phyloP scores from a whole-genome alignment of 2,888 invertebrate genomes.

The Azorinus chamasolen region DNA sequence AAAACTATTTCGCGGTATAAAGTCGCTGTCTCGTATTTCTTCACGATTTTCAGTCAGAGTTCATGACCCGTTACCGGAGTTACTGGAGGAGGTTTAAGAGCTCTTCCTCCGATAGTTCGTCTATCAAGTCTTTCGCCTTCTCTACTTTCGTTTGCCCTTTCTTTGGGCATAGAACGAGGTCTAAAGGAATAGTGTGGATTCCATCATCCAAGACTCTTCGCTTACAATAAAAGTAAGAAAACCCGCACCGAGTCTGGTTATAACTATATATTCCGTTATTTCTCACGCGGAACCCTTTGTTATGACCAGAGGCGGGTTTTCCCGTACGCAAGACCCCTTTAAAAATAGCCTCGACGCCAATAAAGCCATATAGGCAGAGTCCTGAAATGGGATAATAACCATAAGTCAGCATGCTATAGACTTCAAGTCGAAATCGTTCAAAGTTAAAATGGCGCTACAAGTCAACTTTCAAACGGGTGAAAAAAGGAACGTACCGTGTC shows the following conservation, averaged over 20 bases:
- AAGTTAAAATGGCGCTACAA: too few relatives aligned
- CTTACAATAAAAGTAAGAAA: too few relatives aligned
- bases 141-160: neutral
- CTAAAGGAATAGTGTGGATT: slow-evolving; percentile 30
- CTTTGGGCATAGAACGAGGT: slow-evolving; percentile 30
- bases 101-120: slow-evolving; percentile 19
- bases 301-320: too few relatives aligned
- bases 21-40: too few relatives aligned
- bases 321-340: too few relatives aligned
- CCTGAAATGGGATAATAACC: slow-evolving; percentile 10
- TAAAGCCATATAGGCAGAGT: slow-evolving; percentile 34
- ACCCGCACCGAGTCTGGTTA: too few relatives aligned
- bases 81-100: slow-evolving; percentile 4
- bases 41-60: too few relatives aligned
- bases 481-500: too few relatives aligned
- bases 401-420: slow-evolving; percentile 2
- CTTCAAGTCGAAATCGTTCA: too few relatives aligned
- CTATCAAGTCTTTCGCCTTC: slow-evolving; percentile 1
- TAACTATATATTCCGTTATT: slow-evolving; percentile 37
- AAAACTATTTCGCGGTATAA: too few relatives aligned
- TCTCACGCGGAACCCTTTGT: slow-evolving; percentile 35
- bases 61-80: too few relatives aligned
- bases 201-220: slow-evolving; percentile 36
- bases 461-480: too few relatives aligned
- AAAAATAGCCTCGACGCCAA: slow-evolving; percentile 17